Evolutionary conservation across 2,113 vertebrate genomes (phyloP), one percentile per base, ranked within the genome.

Genomic region (Osmerus mordax): DNA sequence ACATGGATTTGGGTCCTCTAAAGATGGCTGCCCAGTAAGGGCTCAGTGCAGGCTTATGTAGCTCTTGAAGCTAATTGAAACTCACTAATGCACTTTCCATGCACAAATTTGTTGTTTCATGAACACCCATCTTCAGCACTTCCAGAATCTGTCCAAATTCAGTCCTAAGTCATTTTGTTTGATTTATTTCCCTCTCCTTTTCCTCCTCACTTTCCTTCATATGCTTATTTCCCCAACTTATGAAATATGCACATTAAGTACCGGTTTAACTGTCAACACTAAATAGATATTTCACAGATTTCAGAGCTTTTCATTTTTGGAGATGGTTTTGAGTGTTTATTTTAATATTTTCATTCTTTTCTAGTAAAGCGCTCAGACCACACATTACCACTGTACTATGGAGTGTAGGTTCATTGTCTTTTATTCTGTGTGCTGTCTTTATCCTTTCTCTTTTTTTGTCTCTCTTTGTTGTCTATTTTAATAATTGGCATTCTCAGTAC

Each of bases 71-170:
- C 60, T 73, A 66, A 2, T 84, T 79, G 74, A 71, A 77, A 82
- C 60, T 80, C 75, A 77, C 55, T 64, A 63, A 81, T 67, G 70
- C 81, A 77, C 78, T 77, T 83, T 84, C 68, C 53, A 76, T 66
- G 21, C 58, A 14, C 51, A 63, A 64, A 53, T 60, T 67, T 51
- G 52, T 68, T 67, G 69, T 32, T 3, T 16, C 41, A 11, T 16
- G 69, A 52, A 59, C 55, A 53, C 64, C 69, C 81, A 47, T 51
- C 78, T 76, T 74, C 69, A 25, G 58, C 69, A 69, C 9, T 68
- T 47, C 9, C 41, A 47, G 41, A 47, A 47, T 9, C 55, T 70
- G 25, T 71, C 60, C 16, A 59, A 19, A 52, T 21, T 36, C 32
- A 36, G 32, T 36, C 6, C 2, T 7, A 5, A 36, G 32, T 36